Evolutionary conservation across 2,797 vertebrate genomes (phyloP), one percentile per base, ranked within the genome.

Genomic region (Gadopsis marmoratus): DNA sequence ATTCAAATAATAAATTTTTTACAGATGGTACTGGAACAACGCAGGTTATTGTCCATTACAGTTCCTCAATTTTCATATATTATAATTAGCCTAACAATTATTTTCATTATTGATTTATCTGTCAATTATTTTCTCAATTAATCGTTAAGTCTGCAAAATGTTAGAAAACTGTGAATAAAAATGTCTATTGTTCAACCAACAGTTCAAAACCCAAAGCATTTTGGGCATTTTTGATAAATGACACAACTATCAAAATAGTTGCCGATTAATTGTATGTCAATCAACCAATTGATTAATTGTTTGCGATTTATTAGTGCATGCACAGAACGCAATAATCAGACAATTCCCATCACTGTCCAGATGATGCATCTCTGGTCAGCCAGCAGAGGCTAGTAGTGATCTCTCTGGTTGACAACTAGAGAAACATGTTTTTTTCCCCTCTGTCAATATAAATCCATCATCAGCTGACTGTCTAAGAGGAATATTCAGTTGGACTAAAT

Each of bases 401-500:
- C 26, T 53, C 31, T 62, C 51, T 33, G 41, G 21, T 17, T 65
- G n/a, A 1, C 35, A 66, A 39, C 58, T 19, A 31, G 2, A 10
- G 23, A 45, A 47, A 48, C 19, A 17, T 56, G 10, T 10, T 12
- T 12, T 68, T 66, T 53, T 73, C 67, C 41, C 19, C 35, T 11
- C 23, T 62, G 13, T 65, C 26, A 45, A 60, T 59, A 19, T 41
- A 63, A 76, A 69, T 45, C 69, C n/a, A 58, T 69, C 60, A 76
- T 54, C 35, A 55, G 43, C 51, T 35, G 12, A 78, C 54, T 17
- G 14, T 73, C 14, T 1, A 23, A 39, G 1, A 31, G 47, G n/a
- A 3, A 35, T 43, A 37, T 60, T 51, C 11, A n/a, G 50, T 70
- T 26, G 50, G 23, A 73, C 33, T 39, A 26, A 78, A 78, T 62